Base-by-base conservation (phyloP, 1,140 invertebrate species). In the Triops cancriformis region DNA sequence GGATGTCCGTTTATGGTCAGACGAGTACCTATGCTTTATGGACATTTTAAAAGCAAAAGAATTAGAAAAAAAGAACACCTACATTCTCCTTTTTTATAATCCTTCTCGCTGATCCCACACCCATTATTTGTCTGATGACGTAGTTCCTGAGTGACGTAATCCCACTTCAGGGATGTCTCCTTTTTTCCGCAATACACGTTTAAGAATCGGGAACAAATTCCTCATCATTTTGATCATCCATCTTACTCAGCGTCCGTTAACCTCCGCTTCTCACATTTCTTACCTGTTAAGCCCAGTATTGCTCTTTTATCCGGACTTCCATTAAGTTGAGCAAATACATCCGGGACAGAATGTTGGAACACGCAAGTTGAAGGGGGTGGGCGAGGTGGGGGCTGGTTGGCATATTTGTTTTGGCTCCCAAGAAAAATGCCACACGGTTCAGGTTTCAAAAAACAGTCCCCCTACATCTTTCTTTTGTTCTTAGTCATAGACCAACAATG, bases 1-100 rank as follows among this genome's bases (percentile, higher is more conserved):
- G 89, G 89, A 86, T 89, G 10, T 88, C 87, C 1, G 83, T 88
- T 10, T 86, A 86, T 18, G 86, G 86, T 10, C 90, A 89, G 89
- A 87, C 88, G 27, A 87, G 89, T 1, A 86, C 86, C 1, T 89
- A 89, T 77, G 86, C 88, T 42, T 88, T 87, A 4, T 89, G 87
- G 87, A 82, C 87, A 79, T 84, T 88, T 82, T 88, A 79, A 81
- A 10, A 23, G 18, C 0, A 75, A 74, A 74, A 23, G 26, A 31
- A 11, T 37, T 37, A 12, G 27, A 74, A 23, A 72, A 74, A 74
- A 74, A 74, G 14, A 37, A 31, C 73, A 74, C 12, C 73, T 26
- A 28, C 14, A 41, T 26, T 74, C 27, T 74, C n/a, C 14, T 23
- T 18, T 23, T 26, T 74, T 11, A 26, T 74, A 74, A 18, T n/a